These are phyloP conservation scores for Anomalospiza imberbis DNA, from an alignment of 2,797 vertebrate genomes.

Conservation along the genomic window DNA sequence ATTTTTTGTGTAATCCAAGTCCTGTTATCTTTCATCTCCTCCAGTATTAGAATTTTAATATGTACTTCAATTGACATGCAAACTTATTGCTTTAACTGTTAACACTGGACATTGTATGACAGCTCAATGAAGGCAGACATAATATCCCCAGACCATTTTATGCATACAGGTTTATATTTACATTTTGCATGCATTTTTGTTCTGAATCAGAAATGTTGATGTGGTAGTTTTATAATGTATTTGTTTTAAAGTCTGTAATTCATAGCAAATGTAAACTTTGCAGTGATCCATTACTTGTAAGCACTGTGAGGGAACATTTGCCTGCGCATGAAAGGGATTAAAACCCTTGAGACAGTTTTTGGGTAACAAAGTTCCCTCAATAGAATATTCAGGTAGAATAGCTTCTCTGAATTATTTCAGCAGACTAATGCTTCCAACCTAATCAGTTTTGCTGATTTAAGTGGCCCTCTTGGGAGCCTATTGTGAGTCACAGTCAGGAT, in stretches of 20 bases:
- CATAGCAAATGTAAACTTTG: neutral
- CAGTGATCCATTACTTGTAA: neutral
- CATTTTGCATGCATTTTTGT: neutral
- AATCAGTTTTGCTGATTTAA: conserved; percentile 19
- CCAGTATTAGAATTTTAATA: neutral
- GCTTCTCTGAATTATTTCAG: conserved; percentile 15
- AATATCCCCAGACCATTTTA: neutral
- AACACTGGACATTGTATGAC: neutral
- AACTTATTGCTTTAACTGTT: neutral
- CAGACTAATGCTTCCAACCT: neutral
- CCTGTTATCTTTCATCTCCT: neutral
- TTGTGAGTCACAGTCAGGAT: neutral
- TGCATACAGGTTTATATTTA: neutral
- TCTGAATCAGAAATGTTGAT: neutral
- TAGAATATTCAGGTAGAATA: neutral
- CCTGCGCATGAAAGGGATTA: neutral
- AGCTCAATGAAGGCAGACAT: neutral
- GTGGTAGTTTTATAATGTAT: neutral
- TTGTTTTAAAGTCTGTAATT: neutral
- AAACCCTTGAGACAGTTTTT: neutral
- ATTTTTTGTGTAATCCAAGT: neutral
- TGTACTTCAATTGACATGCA: neutral
- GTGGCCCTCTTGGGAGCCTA: neutral
- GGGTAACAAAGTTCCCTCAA: neutral
- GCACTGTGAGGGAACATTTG: neutral